phyloP scores from a whole-genome alignment of 2,888 invertebrate genomes.

The Dryomyza anilis region DNA sequence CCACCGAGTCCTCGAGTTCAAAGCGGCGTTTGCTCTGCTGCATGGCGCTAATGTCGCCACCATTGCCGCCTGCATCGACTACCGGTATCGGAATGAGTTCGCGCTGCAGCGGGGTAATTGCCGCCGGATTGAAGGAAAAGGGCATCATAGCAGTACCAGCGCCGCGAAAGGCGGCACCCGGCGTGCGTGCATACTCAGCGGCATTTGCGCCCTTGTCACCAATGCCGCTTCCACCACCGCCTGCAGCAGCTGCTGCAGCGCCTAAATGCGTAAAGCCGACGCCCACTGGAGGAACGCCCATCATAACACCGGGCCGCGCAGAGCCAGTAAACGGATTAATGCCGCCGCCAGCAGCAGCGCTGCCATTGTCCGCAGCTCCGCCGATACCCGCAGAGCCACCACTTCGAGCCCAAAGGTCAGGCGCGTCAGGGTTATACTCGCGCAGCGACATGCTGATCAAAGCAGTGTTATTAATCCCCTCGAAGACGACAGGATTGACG shows the following conservation, averaged over 20 bases:
- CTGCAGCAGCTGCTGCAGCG: no score
- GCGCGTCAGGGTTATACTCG: slow-evolving; percentile 83
- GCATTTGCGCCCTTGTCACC: slow-evolving; percentile 7
- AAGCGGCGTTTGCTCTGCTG: slow-evolving; percentile 55
- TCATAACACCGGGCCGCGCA: slow-evolving; percentile 49
- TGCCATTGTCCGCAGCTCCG: slow-evolving; percentile 32
- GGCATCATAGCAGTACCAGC: slow-evolving; percentile 52
- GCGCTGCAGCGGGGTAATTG: slow-evolving; percentile 64
- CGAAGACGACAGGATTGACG: slow-evolving; percentile 91
- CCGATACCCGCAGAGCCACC: slow-evolving; percentile 30
- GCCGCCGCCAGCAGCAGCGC: slow-evolving; percentile 38
- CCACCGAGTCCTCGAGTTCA: slow-evolving; percentile 59
- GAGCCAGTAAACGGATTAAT: slow-evolving; percentile 57
- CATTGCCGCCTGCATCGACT: slow-evolving; percentile 64
- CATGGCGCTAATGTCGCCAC: slow-evolving; percentile 51
- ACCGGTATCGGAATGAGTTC: slow-evolving; percentile 81
- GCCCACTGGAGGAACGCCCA: slow-evolving; percentile 38
- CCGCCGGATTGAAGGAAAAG: slow-evolving; percentile 57
- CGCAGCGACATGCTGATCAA: slow-evolving; percentile 58
- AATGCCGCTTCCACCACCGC: no score
- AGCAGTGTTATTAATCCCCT: slow-evolving; percentile 71
- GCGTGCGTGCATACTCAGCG: slow-evolving; percentile 47
- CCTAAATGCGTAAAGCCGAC: slow-evolving; percentile 39
- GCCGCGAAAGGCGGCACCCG: slow-evolving; percentile 47
- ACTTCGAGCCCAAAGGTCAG: slow-evolving; percentile 68